Evolutionary conservation across 2,888 invertebrate species (phyloP), one percentile per base, ranked within the genome.

Genomic region (Prosapia bicincta): DNA sequence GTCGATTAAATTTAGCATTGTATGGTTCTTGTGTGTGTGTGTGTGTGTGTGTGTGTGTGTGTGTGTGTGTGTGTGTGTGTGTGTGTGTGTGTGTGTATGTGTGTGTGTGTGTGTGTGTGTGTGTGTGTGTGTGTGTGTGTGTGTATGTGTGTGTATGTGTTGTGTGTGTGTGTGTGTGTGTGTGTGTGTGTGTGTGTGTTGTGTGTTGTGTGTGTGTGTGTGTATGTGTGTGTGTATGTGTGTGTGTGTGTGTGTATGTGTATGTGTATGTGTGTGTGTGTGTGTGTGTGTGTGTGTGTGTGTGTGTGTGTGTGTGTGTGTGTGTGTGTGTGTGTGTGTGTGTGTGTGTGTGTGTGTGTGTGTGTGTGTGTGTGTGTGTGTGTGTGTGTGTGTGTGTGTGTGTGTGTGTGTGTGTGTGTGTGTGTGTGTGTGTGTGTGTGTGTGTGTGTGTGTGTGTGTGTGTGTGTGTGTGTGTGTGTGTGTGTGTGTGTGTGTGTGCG

Each of bases 341-440:
- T 2, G 69, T 65, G 38, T 66, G 75, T 26, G 38, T 70, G 68
- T 2, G 28, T 3, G 76, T 15, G 76, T 72, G 67, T 13, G 67
- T 72, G 72, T 25, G 67, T 72, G 72, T 9, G 67, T 69, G 72
- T 20, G 72, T 30, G 32, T 15, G 69, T 43, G 38, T 6, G 54
- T 13, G 20, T 15, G 26, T 24, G 10, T 65, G 54, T 68, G 70
- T 74, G 69, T 75, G 76, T 75, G 69, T 74, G 71, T 78, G 78
- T 75, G 79, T 79, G 79, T 75, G 79, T 77, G 75, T 73, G 76
- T 72, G 75, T 66, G 78, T 66, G 78, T 75, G 79, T 77, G 79
- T 75, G 77, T 72, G 75, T 74, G 74, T 15, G 78, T 38, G 66
- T 66, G 71, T 54, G 71, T 26, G 66, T n/a, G 70, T 23, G 77